These are phyloP conservation scores for Lithobates sylvaticus DNA, from an alignment of 2,797 vertebrate genomes.

Conservation along the genomic window DNA sequence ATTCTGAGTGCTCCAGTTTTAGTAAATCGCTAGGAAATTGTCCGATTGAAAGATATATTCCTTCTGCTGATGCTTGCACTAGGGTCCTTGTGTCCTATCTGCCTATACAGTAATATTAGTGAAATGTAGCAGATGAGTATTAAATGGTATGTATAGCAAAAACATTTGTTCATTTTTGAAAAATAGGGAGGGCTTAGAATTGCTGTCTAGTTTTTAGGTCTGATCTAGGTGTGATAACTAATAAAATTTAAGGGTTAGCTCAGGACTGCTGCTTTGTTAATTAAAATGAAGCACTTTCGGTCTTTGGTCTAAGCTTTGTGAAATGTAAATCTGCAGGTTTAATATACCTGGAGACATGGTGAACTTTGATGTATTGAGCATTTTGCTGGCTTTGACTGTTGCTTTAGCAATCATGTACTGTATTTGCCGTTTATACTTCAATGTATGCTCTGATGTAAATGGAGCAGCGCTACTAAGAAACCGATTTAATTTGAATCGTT, in stretches of 20 bases:
- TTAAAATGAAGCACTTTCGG: background rate
- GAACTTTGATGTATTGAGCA: background rate
- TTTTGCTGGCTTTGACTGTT: conserved; percentile 14
- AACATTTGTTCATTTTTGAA: too few species aligned
- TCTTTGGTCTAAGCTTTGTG: background rate
- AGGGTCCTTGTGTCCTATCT: too few species aligned
- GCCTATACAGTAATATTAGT: too few species aligned
- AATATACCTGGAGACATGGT: background rate
- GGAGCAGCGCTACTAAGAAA: background rate
- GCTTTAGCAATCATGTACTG: conserved; percentile 12
- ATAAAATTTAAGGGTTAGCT: background rate
- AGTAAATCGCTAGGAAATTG: too few species aligned
- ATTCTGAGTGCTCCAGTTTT: too few species aligned
- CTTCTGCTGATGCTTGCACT: too few species aligned
- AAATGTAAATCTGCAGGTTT: background rate
- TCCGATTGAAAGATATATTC: too few species aligned
- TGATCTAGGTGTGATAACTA: background rate
- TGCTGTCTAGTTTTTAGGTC: background rate
- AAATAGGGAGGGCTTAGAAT: too few species aligned
- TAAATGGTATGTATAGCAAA: too few species aligned
- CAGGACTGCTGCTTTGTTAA: background rate
- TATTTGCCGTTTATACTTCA: conserved; percentile 22
- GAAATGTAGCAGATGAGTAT: too few species aligned
- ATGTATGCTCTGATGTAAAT: conserved; percentile 22
- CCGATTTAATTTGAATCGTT: background rate